Conservation (phyloP, 2,113 vertebrate genomes). For the Connochaetes taurinus region DNA sequence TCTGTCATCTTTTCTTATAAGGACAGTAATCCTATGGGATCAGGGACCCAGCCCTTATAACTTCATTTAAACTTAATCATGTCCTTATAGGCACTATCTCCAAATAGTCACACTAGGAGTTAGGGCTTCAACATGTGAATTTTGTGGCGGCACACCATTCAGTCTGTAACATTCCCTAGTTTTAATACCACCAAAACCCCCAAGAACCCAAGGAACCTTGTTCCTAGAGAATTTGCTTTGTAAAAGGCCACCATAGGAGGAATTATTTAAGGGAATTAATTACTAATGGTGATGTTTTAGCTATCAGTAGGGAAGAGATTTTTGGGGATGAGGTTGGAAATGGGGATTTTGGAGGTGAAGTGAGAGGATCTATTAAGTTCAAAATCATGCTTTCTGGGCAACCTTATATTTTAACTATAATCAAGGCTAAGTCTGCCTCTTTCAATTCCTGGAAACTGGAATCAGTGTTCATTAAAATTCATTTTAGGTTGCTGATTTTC, state of each 20-base stretch:
- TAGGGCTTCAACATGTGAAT: neutral
- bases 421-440: neutral
- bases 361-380: neutral
- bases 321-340: neutral
- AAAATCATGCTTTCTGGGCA: neutral
- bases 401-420: neutral
- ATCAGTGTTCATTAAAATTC: neutral
- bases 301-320: neutral
- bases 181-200: neutral
- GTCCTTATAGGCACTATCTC: neutral
- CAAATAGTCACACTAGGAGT: neutral
- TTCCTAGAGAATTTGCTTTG: neutral
- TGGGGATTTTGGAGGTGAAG: neutral
- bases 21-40: neutral
- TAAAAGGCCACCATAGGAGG: neutral
- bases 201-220: neutral
- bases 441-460: neutral
- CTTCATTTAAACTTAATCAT: neutral
- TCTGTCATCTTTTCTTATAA: neutral
- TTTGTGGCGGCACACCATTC: neutral
- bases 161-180: neutral
- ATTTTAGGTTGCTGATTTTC: slow-evolving; percentile 24
- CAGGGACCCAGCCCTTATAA: neutral
- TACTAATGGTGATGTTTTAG: neutral
- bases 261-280: neutral